Evolutionary conservation across 2,113 vertebrate species (phyloP).

Genomic region (Tenrec ecaudatus): DNA sequence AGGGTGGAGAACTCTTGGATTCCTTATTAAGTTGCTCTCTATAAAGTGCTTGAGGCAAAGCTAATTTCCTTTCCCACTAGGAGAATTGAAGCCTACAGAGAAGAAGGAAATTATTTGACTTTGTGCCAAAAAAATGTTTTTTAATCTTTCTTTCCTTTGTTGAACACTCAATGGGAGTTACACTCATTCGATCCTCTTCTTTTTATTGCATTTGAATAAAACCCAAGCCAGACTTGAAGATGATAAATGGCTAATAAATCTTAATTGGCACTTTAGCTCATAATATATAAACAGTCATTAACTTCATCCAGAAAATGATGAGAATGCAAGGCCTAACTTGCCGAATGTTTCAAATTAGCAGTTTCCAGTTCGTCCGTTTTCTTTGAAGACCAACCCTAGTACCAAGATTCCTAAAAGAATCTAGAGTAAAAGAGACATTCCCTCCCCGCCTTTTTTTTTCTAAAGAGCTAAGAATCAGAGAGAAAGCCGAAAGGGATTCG

Average conservation of each 20-base stretch:
- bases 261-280: conserved; percentile 77
- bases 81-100: conserved; percentile 3
- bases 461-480: not conserved
- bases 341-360: conserved; percentile 59
- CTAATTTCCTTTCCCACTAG: conserved; percentile 54
- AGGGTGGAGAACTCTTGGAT: not conserved
- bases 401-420: conserved; percentile 4
- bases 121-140: conserved; percentile 48
- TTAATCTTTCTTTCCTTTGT: conserved; percentile 22
- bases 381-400: not conserved
- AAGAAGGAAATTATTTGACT: conserved; percentile 56
- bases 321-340: conserved; percentile 59
- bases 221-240: conserved; percentile 64
- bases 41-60: conserved; percentile 43
- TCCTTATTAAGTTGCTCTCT: conserved; percentile 37
- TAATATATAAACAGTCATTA: conserved; percentile 78
- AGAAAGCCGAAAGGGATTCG: not conserved
- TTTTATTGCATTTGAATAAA: conserved; percentile 60
- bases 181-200: conserved; percentile 47
- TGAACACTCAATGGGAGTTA: not conserved
- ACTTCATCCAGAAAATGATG: conserved; percentile 71
- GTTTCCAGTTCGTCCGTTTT: conserved; percentile 52
- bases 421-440: not conserved
- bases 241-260: conserved; percentile 81
- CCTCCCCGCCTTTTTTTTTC: not conserved